Evolutionary conservation across 2,888 invertebrate genomes (phyloP).

Genomic region (Onthophagus sagittarius): DNA sequence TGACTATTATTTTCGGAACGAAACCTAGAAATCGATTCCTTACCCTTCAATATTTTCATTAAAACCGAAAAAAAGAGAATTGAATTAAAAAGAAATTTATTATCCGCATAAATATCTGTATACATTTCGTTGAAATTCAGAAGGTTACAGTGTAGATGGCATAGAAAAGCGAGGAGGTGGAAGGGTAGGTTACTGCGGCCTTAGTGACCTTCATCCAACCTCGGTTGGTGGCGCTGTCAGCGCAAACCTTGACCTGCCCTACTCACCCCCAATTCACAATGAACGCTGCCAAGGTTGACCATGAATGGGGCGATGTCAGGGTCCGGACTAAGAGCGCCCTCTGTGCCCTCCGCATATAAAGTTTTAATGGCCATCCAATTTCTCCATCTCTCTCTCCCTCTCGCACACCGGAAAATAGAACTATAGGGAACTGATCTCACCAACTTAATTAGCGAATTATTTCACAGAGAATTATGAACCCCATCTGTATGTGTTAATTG

Average conservation of each 20-base stretch:
- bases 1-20: not conserved
- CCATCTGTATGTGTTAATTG: too few species aligned
- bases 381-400: not conserved
- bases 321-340: not conserved
- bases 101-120: too few species aligned
- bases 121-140: not conserved
- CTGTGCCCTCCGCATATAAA: not conserved
- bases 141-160: not conserved
- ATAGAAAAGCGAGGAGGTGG: not conserved
- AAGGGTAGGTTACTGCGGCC: not conserved
- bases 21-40: not conserved
- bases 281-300: slow-evolving; percentile 41
- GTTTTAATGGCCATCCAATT: not conserved
- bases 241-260: slow-evolving; percentile 44
- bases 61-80: not conserved
- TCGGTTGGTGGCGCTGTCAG: not conserved
- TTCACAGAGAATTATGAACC: not conserved
- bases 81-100: too few species aligned
- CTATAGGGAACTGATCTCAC: not conserved
- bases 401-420: not conserved
- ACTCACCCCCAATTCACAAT: slow-evolving; percentile 43
- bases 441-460: not conserved
- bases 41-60: not conserved
- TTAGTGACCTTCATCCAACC: not conserved
- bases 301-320: slow-evolving; percentile 37